Conservation (phyloP, 2,113 vertebrate genomes). For the Ciconia maguari region DNA sequence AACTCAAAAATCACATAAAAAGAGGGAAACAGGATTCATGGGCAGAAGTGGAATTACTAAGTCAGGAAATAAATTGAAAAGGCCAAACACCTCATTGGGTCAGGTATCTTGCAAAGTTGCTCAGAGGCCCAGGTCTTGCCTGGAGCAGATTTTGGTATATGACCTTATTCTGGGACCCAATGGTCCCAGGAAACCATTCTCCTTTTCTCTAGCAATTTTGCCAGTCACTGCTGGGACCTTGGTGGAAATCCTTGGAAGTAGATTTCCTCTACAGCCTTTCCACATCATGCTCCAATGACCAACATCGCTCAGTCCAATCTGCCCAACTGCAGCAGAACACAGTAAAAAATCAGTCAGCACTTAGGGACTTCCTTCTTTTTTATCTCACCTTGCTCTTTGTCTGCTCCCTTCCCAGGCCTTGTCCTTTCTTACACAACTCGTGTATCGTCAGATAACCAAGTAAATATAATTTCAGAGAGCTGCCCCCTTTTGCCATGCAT, state of each 20-base stretch:
- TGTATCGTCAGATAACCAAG: conserved; percentile 38
- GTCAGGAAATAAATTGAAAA: background rate
- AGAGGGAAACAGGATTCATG: background rate
- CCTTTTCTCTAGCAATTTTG: background rate
- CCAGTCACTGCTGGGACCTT: background rate
- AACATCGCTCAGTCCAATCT: background rate
- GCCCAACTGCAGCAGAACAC: background rate
- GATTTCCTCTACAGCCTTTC: background rate
- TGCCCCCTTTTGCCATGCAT: conserved; percentile 35
- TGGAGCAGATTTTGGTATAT: background rate
- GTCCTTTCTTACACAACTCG: conserved; percentile 5
- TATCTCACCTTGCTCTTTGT: background rate
- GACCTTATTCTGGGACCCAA: background rate
- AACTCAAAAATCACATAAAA: background rate
- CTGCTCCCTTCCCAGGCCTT: background rate
- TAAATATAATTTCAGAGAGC: conserved; percentile 27
- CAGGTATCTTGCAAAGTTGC: background rate
- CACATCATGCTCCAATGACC: background rate
- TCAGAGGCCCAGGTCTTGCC: background rate
- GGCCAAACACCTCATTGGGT: background rate
- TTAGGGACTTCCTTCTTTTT: conserved; percentile 12
- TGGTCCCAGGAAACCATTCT: background rate
- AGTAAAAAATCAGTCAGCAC: background rate
- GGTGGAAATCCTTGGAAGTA: background rate
- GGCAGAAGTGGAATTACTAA: background rate